Evolutionary conservation across 2,888 invertebrate species (phyloP), one percentile per base, ranked within the genome.

Genomic region (Argyra leucocephala): DNA sequence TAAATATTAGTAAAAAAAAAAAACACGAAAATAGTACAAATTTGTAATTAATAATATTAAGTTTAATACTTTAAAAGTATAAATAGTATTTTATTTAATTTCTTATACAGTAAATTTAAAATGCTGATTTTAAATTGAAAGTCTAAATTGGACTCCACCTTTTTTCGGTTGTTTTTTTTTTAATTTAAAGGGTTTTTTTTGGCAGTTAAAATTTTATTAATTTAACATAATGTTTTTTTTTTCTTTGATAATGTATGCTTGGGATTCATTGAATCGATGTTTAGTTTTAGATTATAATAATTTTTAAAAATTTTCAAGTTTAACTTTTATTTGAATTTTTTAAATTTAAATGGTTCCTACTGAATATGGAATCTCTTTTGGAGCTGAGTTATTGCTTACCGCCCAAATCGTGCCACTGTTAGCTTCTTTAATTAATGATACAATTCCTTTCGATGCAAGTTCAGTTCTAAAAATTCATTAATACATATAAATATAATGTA

Each of bases 361-460:
- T 12, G 71, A 71, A 61, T 70, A 72, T 21, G 71, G 70, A 61
- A 72, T 68, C 66, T 89, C 88, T 72, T 85, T 82, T 1, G 86
- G 83, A 3, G 86, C 83, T 72, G 86, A 84, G 12, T 85, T 84
- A 71, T 87, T 87, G 72, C 88, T 87, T 31, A 88, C 85, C 58
- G 87, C 77, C 88, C 88, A 89, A 66, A 88, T 85, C 0, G 86
- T 85, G n/a, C 89, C 89, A 73, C 86, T 88, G 70, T 85, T 83
- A 12, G 85, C 88, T 71, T 85, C 86, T 67, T 83, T 83, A 48
- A 88, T 77, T 37, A 88, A 80, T 66, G 88, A 86, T 57, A 88
- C 81, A 67, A 88, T 76, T 18, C 86, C 83, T 71, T 85, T 84
- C 0, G 86, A 87, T n/a, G 88, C 85, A 75, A 87, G 85, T 68